Evolutionary conservation across 53 echinoderm and acorn worm species (phyloP), one percentile per base, ranked within the genome.

Genomic region (Luidia sarsii): DNA sequence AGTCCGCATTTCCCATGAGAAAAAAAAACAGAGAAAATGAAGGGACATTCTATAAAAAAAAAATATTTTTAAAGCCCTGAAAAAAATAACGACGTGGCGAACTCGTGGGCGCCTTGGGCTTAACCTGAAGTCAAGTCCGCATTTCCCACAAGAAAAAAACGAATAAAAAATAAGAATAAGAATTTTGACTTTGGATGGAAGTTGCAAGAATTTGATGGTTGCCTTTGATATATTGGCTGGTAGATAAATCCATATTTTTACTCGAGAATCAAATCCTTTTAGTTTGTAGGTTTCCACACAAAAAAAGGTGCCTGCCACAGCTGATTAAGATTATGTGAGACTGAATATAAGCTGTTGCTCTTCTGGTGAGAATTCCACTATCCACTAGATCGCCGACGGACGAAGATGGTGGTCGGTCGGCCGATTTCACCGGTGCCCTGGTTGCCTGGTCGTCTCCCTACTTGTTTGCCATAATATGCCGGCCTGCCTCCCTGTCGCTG

Each of bases 71-170:
- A 68, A 68, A 39, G 14, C 7, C 0, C 1, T 21, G 39, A 8
- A 37, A 57, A 33, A 60, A 19, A 27, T 28, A 46, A 59, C 4
- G 60, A 59, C 4, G 39, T 1, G 39, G 27, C 59, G 29, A 48
- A 43, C 39, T 57, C 43, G 29, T 67, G 67, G 67, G 46, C 60
- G 60, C 60, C 77, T 77, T 77, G 77, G 75, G 59, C 48, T 32
- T 61, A 19, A 77, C 77, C 60, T 77, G 27, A 77, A 77, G 46
- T 77, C 75, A 75, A 32, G 59, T 75, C 75, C 61, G 77, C 77
- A 77, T 61, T 77, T 77, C 61, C 77, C 43, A 77, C 43, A 46
- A 77, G 77, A 32, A 36, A 43, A 57, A 57, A 57, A 74, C n/a
- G n/a, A n/a, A n/a, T n/a, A n/a, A n/a, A n/a, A n/a, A n/a, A n/a